These are phyloP conservation scores for Oriolus oriolus DNA, from an alignment of 2,113 vertebrate genomes.

Conservation along the genomic window DNA sequence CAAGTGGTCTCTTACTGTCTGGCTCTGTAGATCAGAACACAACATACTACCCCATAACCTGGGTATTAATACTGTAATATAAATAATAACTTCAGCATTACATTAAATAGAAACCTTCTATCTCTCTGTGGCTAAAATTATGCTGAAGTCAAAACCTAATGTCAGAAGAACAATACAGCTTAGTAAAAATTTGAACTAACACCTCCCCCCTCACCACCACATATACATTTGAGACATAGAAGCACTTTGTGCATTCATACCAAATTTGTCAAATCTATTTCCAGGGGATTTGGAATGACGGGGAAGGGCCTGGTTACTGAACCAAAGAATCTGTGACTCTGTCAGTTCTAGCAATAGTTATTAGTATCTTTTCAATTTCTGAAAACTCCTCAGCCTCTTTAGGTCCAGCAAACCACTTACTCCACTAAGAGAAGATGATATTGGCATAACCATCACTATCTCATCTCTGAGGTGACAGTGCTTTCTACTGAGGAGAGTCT, in stretches of 20 bases:
- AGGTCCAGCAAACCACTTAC: not conserved
- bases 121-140: not conserved
- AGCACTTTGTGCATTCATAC: not conserved
- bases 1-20: not conserved
- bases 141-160: not conserved
- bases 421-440: not conserved
- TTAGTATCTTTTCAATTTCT: not conserved
- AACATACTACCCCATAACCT: not conserved
- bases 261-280: not conserved
- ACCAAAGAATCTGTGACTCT: not conserved
- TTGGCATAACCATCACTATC: not conserved
- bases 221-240: not conserved
- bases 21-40: not conserved
- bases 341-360: not conserved
- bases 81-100: not conserved
- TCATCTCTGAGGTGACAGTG: not conserved
- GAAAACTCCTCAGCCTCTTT: not conserved
- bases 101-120: not conserved
- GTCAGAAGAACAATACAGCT: not conserved
- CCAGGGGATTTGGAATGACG: not conserved
- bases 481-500: not conserved
- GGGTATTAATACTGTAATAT: not conserved
- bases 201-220: rapidly evolving
- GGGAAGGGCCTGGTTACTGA: not conserved
- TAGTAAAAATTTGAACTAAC: not conserved